These are phyloP conservation scores for Drosophila funebris DNA, from an alignment of 1,140 invertebrate species.

Conservation along the genomic window DNA sequence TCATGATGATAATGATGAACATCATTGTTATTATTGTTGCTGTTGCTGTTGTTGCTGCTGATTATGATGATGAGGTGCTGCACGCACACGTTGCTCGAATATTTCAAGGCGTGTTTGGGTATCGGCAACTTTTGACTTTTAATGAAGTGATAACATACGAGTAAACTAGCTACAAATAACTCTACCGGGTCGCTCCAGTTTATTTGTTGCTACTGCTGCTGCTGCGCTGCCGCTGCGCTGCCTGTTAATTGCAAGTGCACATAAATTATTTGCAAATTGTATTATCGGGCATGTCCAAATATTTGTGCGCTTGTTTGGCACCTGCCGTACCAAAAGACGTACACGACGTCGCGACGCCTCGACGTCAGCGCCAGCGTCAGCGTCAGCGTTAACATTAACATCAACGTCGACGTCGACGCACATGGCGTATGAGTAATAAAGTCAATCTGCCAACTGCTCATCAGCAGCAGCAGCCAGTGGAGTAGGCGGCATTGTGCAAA, in stretches of 20 bases:
- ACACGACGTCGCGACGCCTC: not conserved
- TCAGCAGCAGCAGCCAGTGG: conserved; percentile 21
- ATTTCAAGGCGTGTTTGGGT: conserved; percentile 19
- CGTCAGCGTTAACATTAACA: too few species aligned
- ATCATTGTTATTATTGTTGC: conserved; percentile 13
- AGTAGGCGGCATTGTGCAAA: conserved; percentile 51
- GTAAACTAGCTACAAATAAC: conserved; percentile 2
- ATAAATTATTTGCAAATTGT: conserved; percentile 65
- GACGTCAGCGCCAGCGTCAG: not conserved
- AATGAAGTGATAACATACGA: conserved; percentile 66
- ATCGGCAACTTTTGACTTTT: conserved; percentile 42
- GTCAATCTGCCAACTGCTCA: conserved; percentile 59
- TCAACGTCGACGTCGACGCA: conserved; percentile 16
- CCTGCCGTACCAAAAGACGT: conserved; percentile 60
- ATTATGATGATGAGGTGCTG: not conserved
- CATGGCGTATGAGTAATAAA: conserved; percentile 78
- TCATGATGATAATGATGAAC: conserved; percentile 1
- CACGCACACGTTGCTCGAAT: conserved; percentile 1
- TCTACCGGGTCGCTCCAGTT: conserved; percentile 44
- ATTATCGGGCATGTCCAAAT: conserved; percentile 57
- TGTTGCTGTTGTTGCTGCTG: too few species aligned
- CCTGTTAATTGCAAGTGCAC: conserved; percentile 44
- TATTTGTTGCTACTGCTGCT: conserved; percentile 7
- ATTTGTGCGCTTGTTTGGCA: conserved; percentile 66
- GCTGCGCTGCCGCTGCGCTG: not conserved